Evolutionary conservation across 2,888 invertebrate species (phyloP), one percentile per base, ranked within the genome.

Genomic region (Osmoderma eremita): DNA sequence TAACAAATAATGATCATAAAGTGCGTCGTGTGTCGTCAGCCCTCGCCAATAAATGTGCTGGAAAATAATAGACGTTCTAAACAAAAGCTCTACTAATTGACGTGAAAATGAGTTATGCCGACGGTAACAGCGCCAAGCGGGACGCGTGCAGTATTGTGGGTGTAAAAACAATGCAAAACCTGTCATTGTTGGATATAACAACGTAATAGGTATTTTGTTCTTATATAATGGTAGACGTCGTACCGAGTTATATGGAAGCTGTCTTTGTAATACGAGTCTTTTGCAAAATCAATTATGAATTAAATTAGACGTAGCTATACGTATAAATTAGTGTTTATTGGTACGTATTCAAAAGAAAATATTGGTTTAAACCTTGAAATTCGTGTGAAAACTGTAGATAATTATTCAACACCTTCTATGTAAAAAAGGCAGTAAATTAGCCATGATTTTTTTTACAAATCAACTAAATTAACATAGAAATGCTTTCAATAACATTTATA

Each of bases 151-250:
- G 20, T 61, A 63, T 73, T 73, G 74, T 71, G 70, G 71, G 73
- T 64, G 72, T 63, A 72, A 67, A 70, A 70, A 69, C 58, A 67
- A 68, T 64, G 65, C 65, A 51, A 62, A 49, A 68, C 68, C 49
- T 58, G 65, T 48, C 56, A 41, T 65, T 56, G 56, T 42, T 45
- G 17, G 38, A 45, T 61, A 62, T 73, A 73, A 73, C 71, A 68
- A 71, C 58, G 71, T 73, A 73, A 73, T 73, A 72, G 72, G 70
- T 72, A 71, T 71, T 73, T 73, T 73, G 71, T 71, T 70, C 69
- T 71, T 71, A 22, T 61, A 67, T 70, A 71, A 71, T 72, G 71
- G 69, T 67, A 65, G 71, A 71, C 65, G 73, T 73, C 73, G 72
- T 69, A 69, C 70, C 41, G 73, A 65, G 73, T 71, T 73, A 70